Evolutionary conservation across 1,140 invertebrate genomes (phyloP).

Genomic region (Diorhabda carinulata): DNA sequence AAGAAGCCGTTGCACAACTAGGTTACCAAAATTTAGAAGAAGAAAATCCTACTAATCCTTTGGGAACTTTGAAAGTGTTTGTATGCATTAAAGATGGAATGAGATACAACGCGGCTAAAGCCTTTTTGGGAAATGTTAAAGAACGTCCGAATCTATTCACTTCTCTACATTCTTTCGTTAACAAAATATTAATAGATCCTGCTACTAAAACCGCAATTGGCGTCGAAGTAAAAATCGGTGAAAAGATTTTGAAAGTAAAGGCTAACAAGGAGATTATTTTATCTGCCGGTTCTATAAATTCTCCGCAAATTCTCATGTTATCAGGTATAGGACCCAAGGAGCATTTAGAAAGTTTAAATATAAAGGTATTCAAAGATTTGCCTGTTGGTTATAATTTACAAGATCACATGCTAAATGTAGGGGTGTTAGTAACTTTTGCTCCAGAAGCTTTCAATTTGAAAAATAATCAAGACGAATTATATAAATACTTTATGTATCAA

Average conservation of each 20-base stretch:
- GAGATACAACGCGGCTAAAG: slow-evolving; percentile 67
- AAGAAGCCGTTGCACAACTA: slow-evolving; percentile 82
- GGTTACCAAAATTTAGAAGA: slow-evolving; percentile 59
- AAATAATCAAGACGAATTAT: slow-evolving; percentile 22
- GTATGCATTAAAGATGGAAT: slow-evolving; percentile 65
- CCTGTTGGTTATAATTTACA: slow-evolving; percentile 74
- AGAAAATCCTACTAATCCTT: slow-evolving; percentile 45
- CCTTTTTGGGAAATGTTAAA: slow-evolving; percentile 66
- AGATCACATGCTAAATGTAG: slow-evolving; percentile 73
- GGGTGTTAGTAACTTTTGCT: slow-evolving; percentile 34
- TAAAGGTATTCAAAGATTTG: slow-evolving; percentile 63
- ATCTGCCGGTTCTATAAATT: slow-evolving; percentile 69
- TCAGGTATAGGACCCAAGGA: slow-evolving; percentile 74
- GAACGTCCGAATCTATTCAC: slow-evolving; percentile 63
- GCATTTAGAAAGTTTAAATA: slow-evolving; percentile 59
- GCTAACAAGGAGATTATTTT: slow-evolving; percentile 73
- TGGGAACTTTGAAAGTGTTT: slow-evolving; percentile 53
- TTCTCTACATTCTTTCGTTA: slow-evolving; percentile 61
- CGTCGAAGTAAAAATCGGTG: slow-evolving; percentile 57
- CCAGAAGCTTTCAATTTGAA: slow-evolving; percentile 1
- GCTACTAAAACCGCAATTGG: slow-evolving; percentile 61
- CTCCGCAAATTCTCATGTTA: slow-evolving; percentile 75
- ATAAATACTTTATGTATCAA: slow-evolving; percentile 30
- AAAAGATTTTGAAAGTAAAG: slow-evolving; percentile 54
- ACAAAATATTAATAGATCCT: slow-evolving; percentile 69